These are phyloP conservation scores for Scaptomyza pallida DNA, from an alignment of 1,140 invertebrate species.

Conservation along the genomic window DNA sequence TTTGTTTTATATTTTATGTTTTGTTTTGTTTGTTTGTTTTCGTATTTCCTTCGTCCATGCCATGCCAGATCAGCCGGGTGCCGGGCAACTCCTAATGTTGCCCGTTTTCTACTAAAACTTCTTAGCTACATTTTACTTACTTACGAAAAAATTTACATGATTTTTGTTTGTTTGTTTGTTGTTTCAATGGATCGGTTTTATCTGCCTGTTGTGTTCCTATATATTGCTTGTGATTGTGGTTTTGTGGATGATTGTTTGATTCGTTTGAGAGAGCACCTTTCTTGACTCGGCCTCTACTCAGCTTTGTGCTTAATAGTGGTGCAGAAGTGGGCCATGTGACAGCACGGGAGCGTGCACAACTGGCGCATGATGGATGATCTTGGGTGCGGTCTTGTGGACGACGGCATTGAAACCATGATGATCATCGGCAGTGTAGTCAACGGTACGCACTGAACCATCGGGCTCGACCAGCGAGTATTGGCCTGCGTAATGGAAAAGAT, in stretches of 20 bases:
- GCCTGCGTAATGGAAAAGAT: slow-evolving; percentile 46
- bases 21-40: slow-evolving; percentile 50
- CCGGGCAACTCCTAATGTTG: slow-evolving; percentile 62
- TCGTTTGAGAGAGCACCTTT: slow-evolving; percentile 53
- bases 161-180: slow-evolving; percentile 31
- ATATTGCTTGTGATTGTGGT: slow-evolving; percentile 56
- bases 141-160: slow-evolving; percentile 58
- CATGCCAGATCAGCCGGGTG: slow-evolving; percentile 79
- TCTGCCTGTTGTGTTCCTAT: slow-evolving; percentile 63
- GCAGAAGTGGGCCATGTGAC: slow-evolving; percentile 71
- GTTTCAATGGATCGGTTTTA: slow-evolving; percentile 55
- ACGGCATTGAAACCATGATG: slow-evolving; percentile 86
- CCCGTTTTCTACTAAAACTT: slow-evolving; percentile 67
- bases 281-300: slow-evolving; percentile 48
- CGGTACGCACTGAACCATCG: slow-evolving; percentile 86
- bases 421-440: slow-evolving; percentile 89
- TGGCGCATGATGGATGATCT: slow-evolving; percentile 75
- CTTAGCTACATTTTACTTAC: slow-evolving; percentile 75
- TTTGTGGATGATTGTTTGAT: slow-evolving; percentile 44
- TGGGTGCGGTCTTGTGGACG: slow-evolving; percentile 84
- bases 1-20: slow-evolving; percentile 54
- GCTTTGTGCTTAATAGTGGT: slow-evolving; percentile 62
- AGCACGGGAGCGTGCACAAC: slow-evolving; percentile 69
- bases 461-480: slow-evolving; percentile 87
- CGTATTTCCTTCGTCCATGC: slow-evolving; percentile 78